phyloP scores from a whole-genome alignment of 2,797 vertebrate genomes.

The Platalea minor region DNA sequence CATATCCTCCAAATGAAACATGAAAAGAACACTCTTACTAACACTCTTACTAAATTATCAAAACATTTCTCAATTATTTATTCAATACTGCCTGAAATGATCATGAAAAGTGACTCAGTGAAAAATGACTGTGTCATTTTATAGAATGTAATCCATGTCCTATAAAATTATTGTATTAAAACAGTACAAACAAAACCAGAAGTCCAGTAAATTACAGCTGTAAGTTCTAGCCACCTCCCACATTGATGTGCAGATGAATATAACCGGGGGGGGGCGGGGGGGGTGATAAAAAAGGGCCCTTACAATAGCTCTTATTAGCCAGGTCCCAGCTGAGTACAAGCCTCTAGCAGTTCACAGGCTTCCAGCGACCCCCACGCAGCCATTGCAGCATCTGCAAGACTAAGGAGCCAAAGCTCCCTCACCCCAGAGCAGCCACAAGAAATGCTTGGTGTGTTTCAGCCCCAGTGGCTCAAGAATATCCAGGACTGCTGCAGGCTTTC shows the following conservation, averaged over 20 bases:
- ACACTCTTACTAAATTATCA: neutral
- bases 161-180: neutral
- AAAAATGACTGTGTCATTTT: neutral
- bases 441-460: neutral
- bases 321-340: neutral
- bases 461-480: neutral
- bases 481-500: neutral
- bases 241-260: neutral
- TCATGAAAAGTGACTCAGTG: neutral
- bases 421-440: neutral
- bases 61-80: conserved; percentile 9
- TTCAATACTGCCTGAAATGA: neutral
- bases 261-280: neutral
- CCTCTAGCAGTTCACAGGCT: neutral
- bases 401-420: neutral
- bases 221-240: neutral
- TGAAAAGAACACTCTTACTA: neutral
- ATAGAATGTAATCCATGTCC: neutral
- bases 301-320: neutral
- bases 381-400: neutral
- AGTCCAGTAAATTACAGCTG: neutral
- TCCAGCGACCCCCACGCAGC: neutral
- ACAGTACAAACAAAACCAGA: neutral
- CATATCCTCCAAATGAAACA: neutral
- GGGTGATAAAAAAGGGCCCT: neutral